These are phyloP conservation scores for Strix uralensis DNA, from an alignment of 2,113 vertebrate species.

Conservation along the genomic window DNA sequence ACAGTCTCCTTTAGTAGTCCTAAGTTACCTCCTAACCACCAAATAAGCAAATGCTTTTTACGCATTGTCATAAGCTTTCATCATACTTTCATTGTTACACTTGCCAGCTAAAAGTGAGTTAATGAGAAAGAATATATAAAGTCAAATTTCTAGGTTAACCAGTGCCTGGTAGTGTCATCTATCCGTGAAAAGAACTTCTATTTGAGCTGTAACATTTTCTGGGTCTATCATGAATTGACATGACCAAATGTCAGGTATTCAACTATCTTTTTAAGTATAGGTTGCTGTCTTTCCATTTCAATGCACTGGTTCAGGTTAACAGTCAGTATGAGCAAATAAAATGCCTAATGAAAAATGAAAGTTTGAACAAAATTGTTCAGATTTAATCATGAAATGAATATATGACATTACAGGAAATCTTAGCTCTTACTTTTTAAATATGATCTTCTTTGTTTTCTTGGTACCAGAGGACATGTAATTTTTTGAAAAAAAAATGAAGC, in stretches of 20 bases:
- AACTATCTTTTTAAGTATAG: not conserved
- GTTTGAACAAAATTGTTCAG: not conserved
- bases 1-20: not conserved
- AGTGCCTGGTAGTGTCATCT: not conserved
- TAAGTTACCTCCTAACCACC: not conserved
- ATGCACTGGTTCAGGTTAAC: not conserved
- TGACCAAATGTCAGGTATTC: not conserved
- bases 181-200: not conserved
- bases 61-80: not conserved
- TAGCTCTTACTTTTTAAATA: not conserved
- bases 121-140: not conserved
- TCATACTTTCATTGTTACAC: not conserved
- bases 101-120: not conserved
- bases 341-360: not conserved
- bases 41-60: not conserved
- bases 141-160: not conserved
- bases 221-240: not conserved
- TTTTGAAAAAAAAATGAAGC: fast-evolving
- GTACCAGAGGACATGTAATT: not conserved
- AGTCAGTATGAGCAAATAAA: not conserved
- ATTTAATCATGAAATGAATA: not conserved
- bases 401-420: not conserved
- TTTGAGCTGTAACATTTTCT: not conserved
- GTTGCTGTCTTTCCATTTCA: not conserved
- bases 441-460: not conserved